phyloP scores from a whole-genome alignment of 2,888 invertebrate species.

The Apodemia mormo region DNA sequence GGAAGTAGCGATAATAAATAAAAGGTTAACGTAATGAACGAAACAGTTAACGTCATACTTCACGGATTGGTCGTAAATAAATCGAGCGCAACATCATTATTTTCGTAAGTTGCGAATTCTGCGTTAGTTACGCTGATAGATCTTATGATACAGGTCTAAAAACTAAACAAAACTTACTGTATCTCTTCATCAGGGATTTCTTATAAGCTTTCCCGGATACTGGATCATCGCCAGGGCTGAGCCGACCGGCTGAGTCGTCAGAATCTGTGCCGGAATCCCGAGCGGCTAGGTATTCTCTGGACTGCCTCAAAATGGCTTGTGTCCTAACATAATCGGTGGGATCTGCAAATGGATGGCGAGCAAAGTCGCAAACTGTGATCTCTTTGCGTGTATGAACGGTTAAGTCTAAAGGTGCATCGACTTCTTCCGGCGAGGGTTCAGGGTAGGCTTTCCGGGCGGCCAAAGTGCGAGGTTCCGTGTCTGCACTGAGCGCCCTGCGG shows the following conservation, averaged over 20 bases:
- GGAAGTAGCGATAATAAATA: conserved; percentile 1
- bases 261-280: conserved; percentile 90
- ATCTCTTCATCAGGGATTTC: conserved; percentile 96
- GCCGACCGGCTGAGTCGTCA: conserved; percentile 89
- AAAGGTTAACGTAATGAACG: background rate
- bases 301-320: conserved; percentile 74
- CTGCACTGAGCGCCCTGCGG: conserved; percentile 63
- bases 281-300: conserved; percentile 74
- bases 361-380: conserved; percentile 76
- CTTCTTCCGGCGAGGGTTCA: conserved; percentile 57
- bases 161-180: conserved; percentile 87
- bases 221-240: conserved; percentile 82
- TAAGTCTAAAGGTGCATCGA: conserved; percentile 90
- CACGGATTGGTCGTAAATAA: conserved; percentile 19
- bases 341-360: conserved; percentile 74
- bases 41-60: background rate
- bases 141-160: background rate
- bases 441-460: conserved; percentile 79
- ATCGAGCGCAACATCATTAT: conserved; percentile 22
- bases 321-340: conserved; percentile 74
- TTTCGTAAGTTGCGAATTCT: conserved; percentile 9
- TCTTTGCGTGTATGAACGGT: conserved; percentile 81
- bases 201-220: conserved; percentile 87
- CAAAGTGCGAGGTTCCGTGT: conserved; percentile 70
- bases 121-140: background rate